Evolutionary conservation across 2,888 invertebrate genomes (phyloP), one percentile per base, ranked within the genome.

Genomic region (Plemyria rubiginata): DNA sequence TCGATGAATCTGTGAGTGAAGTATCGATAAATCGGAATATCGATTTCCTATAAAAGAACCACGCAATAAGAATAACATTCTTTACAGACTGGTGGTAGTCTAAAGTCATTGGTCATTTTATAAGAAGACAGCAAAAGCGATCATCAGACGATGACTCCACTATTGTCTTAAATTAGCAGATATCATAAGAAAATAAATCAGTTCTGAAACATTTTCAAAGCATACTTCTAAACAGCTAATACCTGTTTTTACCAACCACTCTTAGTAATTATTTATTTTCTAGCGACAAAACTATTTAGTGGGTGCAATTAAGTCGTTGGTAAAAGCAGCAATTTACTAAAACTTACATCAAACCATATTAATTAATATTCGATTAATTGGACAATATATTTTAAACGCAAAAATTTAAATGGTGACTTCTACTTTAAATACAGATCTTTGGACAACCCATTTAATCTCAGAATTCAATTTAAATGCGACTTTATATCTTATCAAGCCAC

Each of bases 361-460:
- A 4, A 53, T 59, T 62, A 49, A 57, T 64, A 62, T 61, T 70
- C 54, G 58, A 46, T 65, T 54, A 72, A 57, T 56, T 68, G 70
- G 73, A 74, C 74, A 76, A 73, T 73, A 74, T 68, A 73, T 73
- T 69, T 58, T 62, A 67, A 68, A 71, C 67, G 62, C 64, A 65
- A 49, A 36, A 72, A 72, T 66, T 65, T 54, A 59, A 70, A 60
- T 61, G 50, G 54, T 52, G 53, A 55, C 49, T 65, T 48, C 60
- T 54, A 62, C 28, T 63, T 66, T 69, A 56, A 22, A 70, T 54
- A 67, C 65, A 70, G 63, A 71, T 71, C 71, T 71, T 71, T 71
- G 71, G 71, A 70, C 62, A 64, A 54, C 52, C 60, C 54, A 63
- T 60, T 61, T 59, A 67, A 70, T 67, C 60, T 68, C 68, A 69